These are phyloP conservation scores for Lophotis ruficrista DNA, from an alignment of 2,113 vertebrate species.

Conservation along the genomic window DNA sequence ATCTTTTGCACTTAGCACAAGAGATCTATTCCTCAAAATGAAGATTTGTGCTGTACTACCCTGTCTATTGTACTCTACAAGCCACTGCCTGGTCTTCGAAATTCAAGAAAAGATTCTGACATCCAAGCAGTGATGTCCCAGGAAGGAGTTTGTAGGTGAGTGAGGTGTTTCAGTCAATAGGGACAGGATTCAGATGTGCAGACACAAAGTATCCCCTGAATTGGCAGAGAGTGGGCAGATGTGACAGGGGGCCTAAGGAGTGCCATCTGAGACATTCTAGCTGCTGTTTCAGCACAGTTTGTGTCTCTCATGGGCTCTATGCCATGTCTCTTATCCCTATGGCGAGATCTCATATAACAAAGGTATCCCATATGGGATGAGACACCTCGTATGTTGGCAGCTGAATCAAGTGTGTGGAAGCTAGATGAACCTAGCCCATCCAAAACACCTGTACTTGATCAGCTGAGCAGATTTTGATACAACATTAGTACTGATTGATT, in stretches of 20 bases:
- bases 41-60: not conserved
- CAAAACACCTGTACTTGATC: not conserved
- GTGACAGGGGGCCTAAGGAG: rapidly evolving
- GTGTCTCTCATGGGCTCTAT: not conserved
- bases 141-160: not conserved
- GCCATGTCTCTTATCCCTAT: not conserved
- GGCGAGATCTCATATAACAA: not conserved
- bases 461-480: not conserved
- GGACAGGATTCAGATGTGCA: not conserved
- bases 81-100: not conserved
- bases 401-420: not conserved
- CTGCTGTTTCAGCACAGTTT: not conserved
- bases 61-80: not conserved
- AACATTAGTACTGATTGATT: no score
- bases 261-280: not conserved
- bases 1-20: not conserved
- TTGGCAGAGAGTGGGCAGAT: not conserved
- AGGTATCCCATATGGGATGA: not conserved
- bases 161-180: not conserved
- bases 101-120: not conserved
- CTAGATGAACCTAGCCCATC: not conserved
- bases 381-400: not conserved
- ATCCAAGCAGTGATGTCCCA: not conserved
- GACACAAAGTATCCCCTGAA: not conserved
- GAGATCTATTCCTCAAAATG: not conserved